Base-by-base conservation (phyloP, 2,113 vertebrate genomes). In the Lophura nycthemera region DNA sequence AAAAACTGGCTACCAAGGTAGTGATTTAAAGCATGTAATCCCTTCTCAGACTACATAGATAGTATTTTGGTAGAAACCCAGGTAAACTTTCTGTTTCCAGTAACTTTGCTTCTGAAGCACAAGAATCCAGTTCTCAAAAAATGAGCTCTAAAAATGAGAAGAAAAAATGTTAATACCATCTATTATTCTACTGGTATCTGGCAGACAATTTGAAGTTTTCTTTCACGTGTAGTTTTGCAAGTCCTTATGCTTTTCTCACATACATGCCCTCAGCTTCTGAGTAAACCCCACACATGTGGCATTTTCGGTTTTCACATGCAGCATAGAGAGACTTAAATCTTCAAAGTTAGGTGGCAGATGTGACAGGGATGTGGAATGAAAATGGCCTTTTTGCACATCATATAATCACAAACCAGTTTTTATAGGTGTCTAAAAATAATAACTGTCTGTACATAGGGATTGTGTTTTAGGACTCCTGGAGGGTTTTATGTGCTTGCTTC, bases 391-490 rank as follows among this genome's bases (percentile, higher is more conserved):
- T 52, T 60, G 8, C 47, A 8, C 89, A 43, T 91, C 60, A 16
- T 34, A 30, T 52, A 86, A 38, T 45, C 14, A 6, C 4, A 0
- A 73, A 48, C 67, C 11, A 65, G 0, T 74, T 93, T 95, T 83
- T 83, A 64, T 81, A 71, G 40, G 36, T 89, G 19, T 48, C 86
- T 95, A 87, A 87, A 96, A 89, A 87, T 89, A 92, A 34, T n/a
- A 57, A 67, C 38, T 84, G 29, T 66, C 8, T 83, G 69, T 74
- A 65, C 75, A 75, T 43, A 88, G 47, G 90, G 76, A 61, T 48
- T 75, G 61, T 86, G 60, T 65, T 95, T 93, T 86, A 92, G 73
- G 90, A 52, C 61, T 95, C 88, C 92, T 94, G 80, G 56, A 72
- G 93, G 73, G 73, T 7, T 90, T 92, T 74, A 81, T 86, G 22